Evolutionary conservation across 53 echinoderm and acorn worm species (phyloP).

Genomic region (Crossaster papposus): DNA sequence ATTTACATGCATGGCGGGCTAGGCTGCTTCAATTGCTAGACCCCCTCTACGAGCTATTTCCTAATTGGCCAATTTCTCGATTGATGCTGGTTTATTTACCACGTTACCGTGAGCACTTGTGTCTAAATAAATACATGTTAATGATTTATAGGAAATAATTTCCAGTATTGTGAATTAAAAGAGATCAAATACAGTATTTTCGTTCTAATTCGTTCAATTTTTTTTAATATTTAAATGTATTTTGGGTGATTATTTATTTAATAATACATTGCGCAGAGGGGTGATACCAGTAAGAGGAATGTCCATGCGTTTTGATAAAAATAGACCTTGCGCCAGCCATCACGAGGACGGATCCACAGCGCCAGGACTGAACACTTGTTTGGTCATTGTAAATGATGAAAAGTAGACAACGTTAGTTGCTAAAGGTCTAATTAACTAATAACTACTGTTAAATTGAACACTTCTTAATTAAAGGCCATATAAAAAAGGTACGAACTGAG

Average conservation of each 20-base stretch:
- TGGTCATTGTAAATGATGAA: too few species aligned
- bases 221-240: neutral
- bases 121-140: too few species aligned
- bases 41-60: constrained; percentile 91
- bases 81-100: constrained; percentile 20
- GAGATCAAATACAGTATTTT: neutral
- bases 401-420: too few species aligned
- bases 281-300: neutral
- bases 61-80: constrained; percentile 75
- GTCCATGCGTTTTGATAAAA: constrained; percentile 19
- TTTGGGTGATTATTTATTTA: neutral
- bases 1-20: constrained; percentile 82
- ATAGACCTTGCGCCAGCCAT: constrained; percentile 36
- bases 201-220: neutral
- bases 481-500: too few species aligned
- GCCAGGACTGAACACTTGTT: too few species aligned
- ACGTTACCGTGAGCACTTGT: too few species aligned
- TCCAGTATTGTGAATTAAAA: neutral
- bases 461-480: too few species aligned
- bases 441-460: too few species aligned
- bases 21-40: constrained; percentile 88
- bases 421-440: too few species aligned
- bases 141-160: neutral
- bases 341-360: too few species aligned
- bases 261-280: constrained; percentile 6